Evolutionary conservation across 35 echinoderm and acorn worm genomes (phyloP).

Genomic region (Hemicentrotus pulcherrimus): DNA sequence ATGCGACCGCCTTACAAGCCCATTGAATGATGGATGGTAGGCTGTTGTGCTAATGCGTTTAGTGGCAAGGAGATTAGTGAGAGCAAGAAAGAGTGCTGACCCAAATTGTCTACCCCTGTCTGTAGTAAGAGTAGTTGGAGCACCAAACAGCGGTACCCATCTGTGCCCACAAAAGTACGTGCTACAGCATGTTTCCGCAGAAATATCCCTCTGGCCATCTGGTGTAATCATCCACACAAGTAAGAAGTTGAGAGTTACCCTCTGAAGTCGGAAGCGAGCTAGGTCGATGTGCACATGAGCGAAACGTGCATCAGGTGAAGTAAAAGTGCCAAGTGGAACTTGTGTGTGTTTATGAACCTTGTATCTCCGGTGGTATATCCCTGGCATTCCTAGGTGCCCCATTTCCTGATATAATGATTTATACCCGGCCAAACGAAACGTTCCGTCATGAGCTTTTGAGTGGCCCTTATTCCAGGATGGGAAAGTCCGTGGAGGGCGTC

Average conservation of each 20-base stretch:
- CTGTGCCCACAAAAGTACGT: neutral
- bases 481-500: slow-evolving; percentile 49
- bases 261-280: slow-evolving; percentile 39
- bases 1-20: slow-evolving; percentile 57
- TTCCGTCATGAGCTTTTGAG: slow-evolving; percentile 46
- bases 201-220: slow-evolving; percentile 45
- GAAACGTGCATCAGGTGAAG: slow-evolving; percentile 35
- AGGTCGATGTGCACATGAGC: slow-evolving; percentile 59
- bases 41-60: slow-evolving; percentile 40
- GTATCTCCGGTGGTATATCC: too few species aligned
- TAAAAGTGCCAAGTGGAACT: slow-evolving; percentile 46
- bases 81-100: neutral
- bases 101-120: slow-evolving; percentile 47
- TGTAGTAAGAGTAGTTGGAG: slow-evolving; percentile 16
- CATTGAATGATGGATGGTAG: slow-evolving; percentile 46
- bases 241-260: slow-evolving; percentile 28
- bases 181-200: slow-evolving; percentile 4
- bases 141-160: slow-evolving; percentile 36
- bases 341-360: slow-evolving; percentile 53
- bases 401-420: slow-evolving; percentile 36
- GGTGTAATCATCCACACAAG: slow-evolving; percentile 45
- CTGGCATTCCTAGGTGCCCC: too few species aligned
- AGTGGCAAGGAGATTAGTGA: slow-evolving; percentile 24
- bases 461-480: slow-evolving; percentile 43
- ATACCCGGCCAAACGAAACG: slow-evolving; percentile 35